Base-by-base conservation (phyloP, 2,113 vertebrate species). In the Pomatostomus ruficeps region DNA sequence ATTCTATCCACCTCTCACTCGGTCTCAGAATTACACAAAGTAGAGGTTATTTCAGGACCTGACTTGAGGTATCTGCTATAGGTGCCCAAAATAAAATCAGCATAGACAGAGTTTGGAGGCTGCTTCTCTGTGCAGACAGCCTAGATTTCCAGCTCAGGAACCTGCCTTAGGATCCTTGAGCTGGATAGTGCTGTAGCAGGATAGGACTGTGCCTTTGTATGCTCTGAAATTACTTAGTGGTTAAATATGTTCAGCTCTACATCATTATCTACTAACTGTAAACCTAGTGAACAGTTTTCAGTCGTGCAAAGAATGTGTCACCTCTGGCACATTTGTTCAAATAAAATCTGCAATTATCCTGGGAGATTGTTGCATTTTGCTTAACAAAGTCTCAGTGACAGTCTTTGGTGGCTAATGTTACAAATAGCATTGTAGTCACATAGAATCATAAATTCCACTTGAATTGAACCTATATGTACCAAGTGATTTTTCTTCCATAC, bases 401-500 rank as follows among this genome's bases (percentile, higher is more conserved):
- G 77, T 54, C 14, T 76, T 81, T 58, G 38, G 54, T 83, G 48
- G 38, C 51, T 55, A 57, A 29, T 29, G 25, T 73, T 93, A 59
- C 33, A 81, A 83, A 74, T 91, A 66, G 14, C 14, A 40, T 17
- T 74, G 23, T 7, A 40, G 49, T 45, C 11, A 58, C 35, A 76
- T 5, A 65, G 62, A 92, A 62, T 58, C 26, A 80, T 55, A 88
- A 86, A 59, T 93, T 84, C 45, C 3, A 45, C n/a, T 57, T 71
- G 72, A 66, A 52, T 18, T 74, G 85, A 84, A 94, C 62, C 24
- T 55, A 3, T 75, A 46, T 61, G 68, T 57, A 23, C 18, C 19
- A 28, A 93, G 78, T 54, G 40, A 38, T 75, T 91, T 93, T 91
- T 93, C 71, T 93, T 78, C 35, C 59, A 62, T 59, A 62, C 6